These are phyloP conservation scores for Pantelozetes paolii DNA, from an alignment of 2,888 invertebrate species.

Conservation along the genomic window DNA sequence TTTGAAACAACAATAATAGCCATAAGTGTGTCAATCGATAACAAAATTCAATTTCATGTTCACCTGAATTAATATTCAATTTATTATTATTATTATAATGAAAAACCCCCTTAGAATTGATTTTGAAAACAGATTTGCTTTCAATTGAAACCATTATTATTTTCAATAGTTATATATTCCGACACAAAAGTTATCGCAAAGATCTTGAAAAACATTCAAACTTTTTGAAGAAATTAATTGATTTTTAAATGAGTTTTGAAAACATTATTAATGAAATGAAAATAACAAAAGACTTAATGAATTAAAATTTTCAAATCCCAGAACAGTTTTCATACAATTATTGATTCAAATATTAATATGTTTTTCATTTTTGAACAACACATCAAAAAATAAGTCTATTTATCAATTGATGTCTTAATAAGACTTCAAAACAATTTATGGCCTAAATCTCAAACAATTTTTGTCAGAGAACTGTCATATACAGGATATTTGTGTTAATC, in stretches of 20 bases:
- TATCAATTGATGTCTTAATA: not conserved
- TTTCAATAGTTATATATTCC: no score
- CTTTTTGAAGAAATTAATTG: no score
- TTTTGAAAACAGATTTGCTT: not conserved
- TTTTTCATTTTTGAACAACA: not conserved
- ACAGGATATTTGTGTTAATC: not conserved
- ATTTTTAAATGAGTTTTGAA: no score
- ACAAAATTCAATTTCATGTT: constrained; percentile 8
- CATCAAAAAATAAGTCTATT: constrained; percentile 1
- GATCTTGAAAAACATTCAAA: no score
- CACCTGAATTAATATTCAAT: not conserved
- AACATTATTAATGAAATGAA: no score
- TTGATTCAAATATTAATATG: not conserved
- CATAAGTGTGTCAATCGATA: constrained; percentile 16
- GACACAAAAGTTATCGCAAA: no score
- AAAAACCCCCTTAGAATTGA: not conserved
- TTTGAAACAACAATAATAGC: not conserved
- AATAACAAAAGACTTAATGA: no score
- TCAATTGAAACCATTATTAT: not conserved
- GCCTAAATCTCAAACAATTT: not conserved
- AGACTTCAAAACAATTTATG: not conserved
- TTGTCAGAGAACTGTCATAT: constrained; percentile 1
- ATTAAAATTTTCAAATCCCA: no score
- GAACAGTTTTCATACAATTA: no score
- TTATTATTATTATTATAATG: not conserved